Conservation (phyloP, 2,888 invertebrate species). For the Amiota minor region DNA sequence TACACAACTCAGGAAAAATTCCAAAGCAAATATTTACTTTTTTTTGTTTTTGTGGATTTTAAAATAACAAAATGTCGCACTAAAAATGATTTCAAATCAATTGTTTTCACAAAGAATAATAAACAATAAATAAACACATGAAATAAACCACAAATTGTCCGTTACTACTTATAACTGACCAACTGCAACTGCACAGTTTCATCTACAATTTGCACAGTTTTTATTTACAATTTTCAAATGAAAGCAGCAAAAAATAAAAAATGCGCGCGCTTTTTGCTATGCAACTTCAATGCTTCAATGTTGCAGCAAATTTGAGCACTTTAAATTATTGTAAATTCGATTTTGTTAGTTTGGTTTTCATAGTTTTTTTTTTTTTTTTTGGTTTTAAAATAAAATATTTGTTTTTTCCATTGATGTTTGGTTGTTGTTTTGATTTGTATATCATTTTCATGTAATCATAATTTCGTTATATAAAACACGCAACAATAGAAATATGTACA, state of each 20-base stretch:
- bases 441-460: conserved; percentile 35
- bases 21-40: not conserved
- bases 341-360: too few relatives aligned
- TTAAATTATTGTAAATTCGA: too few relatives aligned
- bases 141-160: not conserved
- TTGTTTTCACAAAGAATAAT: not conserved
- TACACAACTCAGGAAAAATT: not conserved
- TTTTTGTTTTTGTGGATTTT: not conserved
- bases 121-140: conserved; percentile 20
- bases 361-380: too few relatives aligned
- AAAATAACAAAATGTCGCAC: conserved; percentile 26
- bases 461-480: conserved; percentile 53
- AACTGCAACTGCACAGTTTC: not conserved
- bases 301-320: conserved; percentile 46
- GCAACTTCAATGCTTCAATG: conserved; percentile 27
- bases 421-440: conserved; percentile 36
- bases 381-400: too few relatives aligned
- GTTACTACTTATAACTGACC: not conserved
- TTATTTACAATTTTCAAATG: too few relatives aligned
- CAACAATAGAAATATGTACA: conserved; percentile 46
- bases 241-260: too few relatives aligned
- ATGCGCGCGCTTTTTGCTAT: conserved; percentile 33
- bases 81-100: conserved; percentile 15
- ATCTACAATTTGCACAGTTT: not conserved
- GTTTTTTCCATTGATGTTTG: not conserved